Base-by-base conservation (phyloP, 2,113 vertebrate genomes). In the Coptodon rendalli region DNA sequence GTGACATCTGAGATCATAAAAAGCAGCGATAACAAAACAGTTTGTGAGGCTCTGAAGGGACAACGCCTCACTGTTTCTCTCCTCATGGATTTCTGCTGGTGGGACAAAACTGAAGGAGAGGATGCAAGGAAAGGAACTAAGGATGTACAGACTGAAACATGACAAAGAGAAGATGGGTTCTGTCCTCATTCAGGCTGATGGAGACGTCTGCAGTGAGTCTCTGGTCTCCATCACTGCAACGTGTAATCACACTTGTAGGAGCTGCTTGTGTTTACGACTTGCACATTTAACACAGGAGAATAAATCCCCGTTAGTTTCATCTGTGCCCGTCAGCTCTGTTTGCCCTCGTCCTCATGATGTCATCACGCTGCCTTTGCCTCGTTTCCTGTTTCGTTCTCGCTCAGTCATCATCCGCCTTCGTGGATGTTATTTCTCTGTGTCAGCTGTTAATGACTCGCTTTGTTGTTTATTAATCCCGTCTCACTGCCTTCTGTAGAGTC, bases 401-500 rank as follows among this genome's bases (percentile, higher is more conserved):
- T 63, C 59, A 6, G 29, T 36, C 59, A 34, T 63, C 16, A 63
- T 34, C 0, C 9, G 2, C 29, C 59, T 63, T 19, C 2, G 1
- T 36, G 31, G 31, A 63, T 11, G 16, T 38, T 66, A n/a, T 36
- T 63, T 36, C 12, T 57, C 59, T 12, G 31, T 7, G 31, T 66
- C 31, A 0, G 10, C 61, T n/a, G 2, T 66, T 0, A 38, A n/a
- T 0, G 29, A 19, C 59, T 61, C 0, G 29, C 19, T 17, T 31
- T 6, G 57, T 9, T 10, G 16, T 61, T 34, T 61, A 19, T 11
- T 17, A 63, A 34, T 63, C 13, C 12, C 3, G 0, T 11, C 59
- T 34, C 29, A 4, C 29, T 63, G 31, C 17, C 59, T 19, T 2
- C 59, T 19, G 29, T 0, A 61, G 57, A 0, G 16, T 1, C 8